Evolutionary conservation across 2,113 vertebrate species (phyloP).

Genomic region (Mola mola): DNA sequence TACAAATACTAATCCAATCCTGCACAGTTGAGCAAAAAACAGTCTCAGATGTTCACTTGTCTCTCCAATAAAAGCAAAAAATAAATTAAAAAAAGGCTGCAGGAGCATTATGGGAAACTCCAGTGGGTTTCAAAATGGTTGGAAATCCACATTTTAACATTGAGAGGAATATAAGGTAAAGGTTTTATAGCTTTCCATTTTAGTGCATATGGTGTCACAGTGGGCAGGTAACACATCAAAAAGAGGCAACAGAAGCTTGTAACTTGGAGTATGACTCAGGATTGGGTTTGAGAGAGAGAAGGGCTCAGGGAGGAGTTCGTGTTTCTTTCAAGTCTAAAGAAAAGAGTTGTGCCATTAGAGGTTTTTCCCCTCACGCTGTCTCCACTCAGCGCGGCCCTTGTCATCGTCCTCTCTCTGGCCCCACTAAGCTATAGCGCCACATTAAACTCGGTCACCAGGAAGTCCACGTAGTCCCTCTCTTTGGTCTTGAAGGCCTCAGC

Average conservation of each 20-base stretch:
- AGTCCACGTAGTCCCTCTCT: conserved; percentile 93
- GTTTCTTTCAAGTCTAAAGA: conserved; percentile 26
- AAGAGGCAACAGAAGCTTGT: conserved; percentile 38
- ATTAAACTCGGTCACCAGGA: conserved; percentile 97
- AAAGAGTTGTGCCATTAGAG: conserved; percentile 64
- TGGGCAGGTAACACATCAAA: conserved; percentile 66
- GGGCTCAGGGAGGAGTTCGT: conserved; percentile 46
- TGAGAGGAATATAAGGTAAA: conserved; percentile 7
- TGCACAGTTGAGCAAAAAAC: conserved; percentile 37
- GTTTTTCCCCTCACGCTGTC: background rate
- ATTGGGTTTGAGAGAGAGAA: conserved; percentile 5
- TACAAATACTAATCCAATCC: conserved; percentile 74
- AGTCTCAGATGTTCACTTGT: conserved; percentile 40
- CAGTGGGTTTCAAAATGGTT: conserved; percentile 23
- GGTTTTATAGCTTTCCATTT: conserved; percentile 34
- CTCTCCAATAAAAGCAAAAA: conserved; percentile 35
- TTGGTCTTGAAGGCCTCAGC: conserved; percentile 98
- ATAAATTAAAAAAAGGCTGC: conserved; percentile 14
- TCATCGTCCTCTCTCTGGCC: conserved; percentile 15
- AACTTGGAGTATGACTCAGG: conserved; percentile 12
- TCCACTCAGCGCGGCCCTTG: background rate
- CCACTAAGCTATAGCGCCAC: conserved; percentile 86
- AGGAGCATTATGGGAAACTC: conserved; percentile 31
- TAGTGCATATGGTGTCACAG: conserved; percentile 67
- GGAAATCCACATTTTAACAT: conserved; percentile 26